Evolutionary conservation across 2,888 invertebrate genomes (phyloP).

Genomic region (Microdon myrmicae): DNA sequence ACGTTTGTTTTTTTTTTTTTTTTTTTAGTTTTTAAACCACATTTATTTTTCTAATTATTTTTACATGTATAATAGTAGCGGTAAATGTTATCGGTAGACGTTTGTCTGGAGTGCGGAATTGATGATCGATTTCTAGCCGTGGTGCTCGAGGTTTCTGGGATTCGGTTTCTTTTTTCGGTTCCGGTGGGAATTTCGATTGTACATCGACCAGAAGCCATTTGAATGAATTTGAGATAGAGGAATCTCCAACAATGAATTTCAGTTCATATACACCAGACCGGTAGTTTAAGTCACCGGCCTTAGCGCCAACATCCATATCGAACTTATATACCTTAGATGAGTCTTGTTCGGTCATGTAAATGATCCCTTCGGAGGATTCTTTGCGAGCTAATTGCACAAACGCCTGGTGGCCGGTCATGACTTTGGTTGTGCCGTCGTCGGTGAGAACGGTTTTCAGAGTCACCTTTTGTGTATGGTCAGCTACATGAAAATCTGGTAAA

Average conservation of each 20-base stretch:
- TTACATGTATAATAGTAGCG: too few relatives aligned
- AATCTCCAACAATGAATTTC: constrained; percentile 90
- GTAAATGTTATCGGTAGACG: too few relatives aligned
- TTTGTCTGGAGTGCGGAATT: constrained; percentile 91
- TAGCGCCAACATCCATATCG: constrained; percentile 86
- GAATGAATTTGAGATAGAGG: constrained; percentile 88
- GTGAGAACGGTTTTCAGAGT: constrained; percentile 82
- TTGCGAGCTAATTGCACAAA: constrained; percentile 82
- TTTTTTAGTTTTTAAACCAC: too few relatives aligned
- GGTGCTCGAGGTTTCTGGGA: constrained; percentile 68
- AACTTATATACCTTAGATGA: constrained; percentile 82
- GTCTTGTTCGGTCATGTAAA: constrained; percentile 94
- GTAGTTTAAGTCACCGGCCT: constrained; percentile 81
- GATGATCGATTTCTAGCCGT: constrained; percentile 76
- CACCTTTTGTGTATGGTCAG: constrained; percentile 91
- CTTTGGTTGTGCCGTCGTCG: constrained; percentile 75
- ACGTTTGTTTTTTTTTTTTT: too few relatives aligned
- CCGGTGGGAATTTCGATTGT: constrained; percentile 76
- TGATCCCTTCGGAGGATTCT: constrained; percentile 80
- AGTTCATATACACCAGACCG: constrained; percentile 83
- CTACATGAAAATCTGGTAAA: constrained; percentile 76
- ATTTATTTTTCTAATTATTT: too few relatives aligned
- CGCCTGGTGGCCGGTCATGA: constrained; percentile 84
- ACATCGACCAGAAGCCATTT: constrained; percentile 87
- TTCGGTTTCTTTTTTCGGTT: constrained; percentile 60